phyloP scores from a whole-genome alignment of 2,113 vertebrate species.

The Phoenicopterus ruber region DNA sequence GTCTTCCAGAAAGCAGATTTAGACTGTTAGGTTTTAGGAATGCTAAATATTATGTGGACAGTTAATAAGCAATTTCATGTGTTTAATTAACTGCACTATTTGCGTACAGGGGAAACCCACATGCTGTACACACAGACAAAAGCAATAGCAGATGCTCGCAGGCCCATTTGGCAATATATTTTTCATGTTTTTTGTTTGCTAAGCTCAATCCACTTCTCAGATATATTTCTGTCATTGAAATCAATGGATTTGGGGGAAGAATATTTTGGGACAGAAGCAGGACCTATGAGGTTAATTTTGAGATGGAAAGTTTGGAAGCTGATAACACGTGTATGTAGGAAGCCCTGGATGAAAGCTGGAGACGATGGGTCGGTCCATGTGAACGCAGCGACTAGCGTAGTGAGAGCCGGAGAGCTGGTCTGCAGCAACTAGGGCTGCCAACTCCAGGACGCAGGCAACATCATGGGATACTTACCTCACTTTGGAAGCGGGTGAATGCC shows the following conservation, averaged over 20 bases:
- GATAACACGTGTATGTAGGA: not conserved
- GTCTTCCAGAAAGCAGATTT: not conserved
- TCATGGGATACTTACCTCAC: not conserved
- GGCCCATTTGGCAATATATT: not conserved
- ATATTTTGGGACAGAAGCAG: not conserved
- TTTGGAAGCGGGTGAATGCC: not conserved
- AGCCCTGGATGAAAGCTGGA: not conserved
- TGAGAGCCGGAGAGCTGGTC: not conserved
- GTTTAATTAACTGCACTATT: constrained; percentile 4
- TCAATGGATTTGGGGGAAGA: not conserved
- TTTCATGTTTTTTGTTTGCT: not conserved
- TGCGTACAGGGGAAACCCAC: not conserved
- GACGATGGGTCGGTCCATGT: rapidly evolving
- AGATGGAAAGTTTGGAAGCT: not conserved
- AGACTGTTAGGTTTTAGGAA: not conserved
- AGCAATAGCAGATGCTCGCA: not conserved
- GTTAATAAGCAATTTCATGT: not conserved
- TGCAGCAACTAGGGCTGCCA: not conserved
- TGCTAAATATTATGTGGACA: not conserved
- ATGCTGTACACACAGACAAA: not conserved
- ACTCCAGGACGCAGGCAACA: not conserved
- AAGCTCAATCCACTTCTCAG: not conserved
- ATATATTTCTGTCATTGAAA: not conserved
- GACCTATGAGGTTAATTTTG: not conserved
- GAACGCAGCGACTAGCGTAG: not conserved